These are phyloP conservation scores for Suncus etruscus DNA, from an alignment of 2,113 vertebrate species.

Conservation along the genomic window DNA sequence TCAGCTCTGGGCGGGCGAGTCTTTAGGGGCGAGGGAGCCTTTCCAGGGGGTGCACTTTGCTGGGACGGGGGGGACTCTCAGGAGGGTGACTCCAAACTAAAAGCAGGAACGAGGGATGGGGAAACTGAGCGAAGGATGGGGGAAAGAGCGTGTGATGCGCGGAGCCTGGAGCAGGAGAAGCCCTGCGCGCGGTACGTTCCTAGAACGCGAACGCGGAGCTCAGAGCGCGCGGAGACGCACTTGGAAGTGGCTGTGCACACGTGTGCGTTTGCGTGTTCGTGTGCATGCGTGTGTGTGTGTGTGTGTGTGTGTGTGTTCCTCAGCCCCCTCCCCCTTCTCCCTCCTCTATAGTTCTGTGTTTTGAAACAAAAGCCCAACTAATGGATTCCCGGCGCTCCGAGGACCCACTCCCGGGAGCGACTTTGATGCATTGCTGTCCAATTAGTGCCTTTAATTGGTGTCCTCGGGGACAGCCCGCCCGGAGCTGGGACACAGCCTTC, in stretches of 20 bases:
- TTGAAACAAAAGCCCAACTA: conserved; percentile 84
- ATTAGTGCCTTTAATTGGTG: conserved; percentile 92
- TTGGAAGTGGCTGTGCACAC: not conserved
- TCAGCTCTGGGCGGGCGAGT: not conserved
- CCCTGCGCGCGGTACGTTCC: not conserved
- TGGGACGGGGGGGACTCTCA: not conserved
- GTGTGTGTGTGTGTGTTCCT: no score
- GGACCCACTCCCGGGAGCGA: conserved; percentile 83
- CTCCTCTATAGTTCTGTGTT: conserved; percentile 68
- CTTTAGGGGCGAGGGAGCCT: not conserved
- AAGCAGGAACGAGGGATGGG: not conserved
- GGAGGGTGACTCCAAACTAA: not conserved
- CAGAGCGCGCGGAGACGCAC: no score
- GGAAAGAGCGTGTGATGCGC: not conserved
- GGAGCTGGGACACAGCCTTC: conserved; percentile 80
- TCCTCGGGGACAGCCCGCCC: conserved; percentile 86
- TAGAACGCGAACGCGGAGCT: not conserved
- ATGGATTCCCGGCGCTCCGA: conserved; percentile 81
- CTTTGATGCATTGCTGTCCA: conserved; percentile 91
- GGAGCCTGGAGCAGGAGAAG: not conserved
- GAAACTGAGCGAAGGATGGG: not conserved
- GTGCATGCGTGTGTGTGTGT: not conserved
- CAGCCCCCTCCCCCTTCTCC: not conserved
- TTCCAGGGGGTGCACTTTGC: conserved; percentile 34
- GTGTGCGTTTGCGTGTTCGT: no score